Conservation (phyloP, 2,888 invertebrate genomes). For the Melieria omissa region DNA sequence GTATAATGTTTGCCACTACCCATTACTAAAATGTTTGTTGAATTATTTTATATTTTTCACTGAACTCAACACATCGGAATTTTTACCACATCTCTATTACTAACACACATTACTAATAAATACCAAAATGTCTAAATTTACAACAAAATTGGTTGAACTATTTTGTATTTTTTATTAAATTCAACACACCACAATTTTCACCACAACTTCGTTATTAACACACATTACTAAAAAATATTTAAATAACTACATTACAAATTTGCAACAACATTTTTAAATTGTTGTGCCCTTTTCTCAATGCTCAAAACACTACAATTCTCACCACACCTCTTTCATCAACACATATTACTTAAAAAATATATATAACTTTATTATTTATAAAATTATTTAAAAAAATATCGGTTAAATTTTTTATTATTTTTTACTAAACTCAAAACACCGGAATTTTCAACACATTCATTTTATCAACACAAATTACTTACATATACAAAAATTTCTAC, state of each 20-base stretch:
- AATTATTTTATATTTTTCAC: background rate
- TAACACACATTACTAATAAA: slow-evolving; percentile 15
- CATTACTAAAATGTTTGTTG: background rate
- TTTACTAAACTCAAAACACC: background rate
- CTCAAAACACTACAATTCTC: background rate
- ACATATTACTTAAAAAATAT: background rate
- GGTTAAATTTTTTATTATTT: background rate
- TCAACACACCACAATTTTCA: slow-evolving; percentile 18
- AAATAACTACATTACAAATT: background rate
- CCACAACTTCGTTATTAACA: background rate
- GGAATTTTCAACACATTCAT: slow-evolving; percentile 38
- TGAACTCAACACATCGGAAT: slow-evolving; percentile 22
- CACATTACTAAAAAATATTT: background rate
- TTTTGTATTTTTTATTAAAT: no score
- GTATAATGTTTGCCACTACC: background rate
- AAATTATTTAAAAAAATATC: background rate
- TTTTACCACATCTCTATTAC: slow-evolving; percentile 29
- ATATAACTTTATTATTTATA: background rate
- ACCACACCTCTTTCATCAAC: background rate
- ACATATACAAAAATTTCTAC: background rate
- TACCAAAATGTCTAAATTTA: no score
- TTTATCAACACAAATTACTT: slow-evolving; percentile 14
- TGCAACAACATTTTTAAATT: background rate
- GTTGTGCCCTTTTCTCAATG: no score
- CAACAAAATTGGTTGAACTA: no score